Evolutionary conservation across 2,888 invertebrate genomes (phyloP).

Genomic region (Auanema freiburgensis): DNA sequence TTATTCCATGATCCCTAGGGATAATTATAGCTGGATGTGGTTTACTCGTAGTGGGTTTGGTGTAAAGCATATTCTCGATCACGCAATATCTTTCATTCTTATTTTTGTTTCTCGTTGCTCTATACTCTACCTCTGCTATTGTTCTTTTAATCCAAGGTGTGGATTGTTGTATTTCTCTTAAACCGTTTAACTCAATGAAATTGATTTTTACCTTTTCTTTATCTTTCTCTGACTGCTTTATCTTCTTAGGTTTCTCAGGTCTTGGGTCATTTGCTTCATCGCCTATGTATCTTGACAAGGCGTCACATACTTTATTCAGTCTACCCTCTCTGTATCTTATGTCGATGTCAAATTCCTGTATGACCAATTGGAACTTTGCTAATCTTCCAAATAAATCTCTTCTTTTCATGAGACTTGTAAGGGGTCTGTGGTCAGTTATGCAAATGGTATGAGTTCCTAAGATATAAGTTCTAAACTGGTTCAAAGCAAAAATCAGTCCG

Average conservation of each 20-base stretch:
- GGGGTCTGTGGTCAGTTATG: conserved; percentile 26
- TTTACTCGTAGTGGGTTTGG: not conserved
- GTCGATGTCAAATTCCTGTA: conserved; percentile 25
- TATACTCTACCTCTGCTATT: not conserved
- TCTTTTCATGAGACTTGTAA: conserved; percentile 17
- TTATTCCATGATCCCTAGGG: conserved; percentile 4
- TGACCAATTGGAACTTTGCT: conserved; percentile 21
- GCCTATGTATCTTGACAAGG: conserved; percentile 23
- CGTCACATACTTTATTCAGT: conserved; percentile 31
- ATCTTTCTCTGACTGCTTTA: not conserved
- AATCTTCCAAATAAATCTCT: conserved; percentile 23
- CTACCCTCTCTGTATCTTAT: conserved; percentile 38
- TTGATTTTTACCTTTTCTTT: not conserved
- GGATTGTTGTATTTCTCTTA: conserved; percentile 13
- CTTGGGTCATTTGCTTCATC: conserved; percentile 16
- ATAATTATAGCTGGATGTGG: conserved; percentile 11
- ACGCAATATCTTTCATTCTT: conserved; percentile 14
- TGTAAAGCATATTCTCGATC: conserved; percentile 13
- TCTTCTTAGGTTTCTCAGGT: conserved; percentile 4
- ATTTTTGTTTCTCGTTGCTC: not conserved
- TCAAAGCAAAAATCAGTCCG: conserved; percentile 17
- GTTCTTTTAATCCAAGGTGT: conserved; percentile 2
- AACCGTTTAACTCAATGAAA: not conserved
- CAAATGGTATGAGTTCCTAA: conserved; percentile 18
- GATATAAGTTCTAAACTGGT: conserved; percentile 26